These are phyloP conservation scores for Gymnosoma rotundatum DNA, from an alignment of 2,888 invertebrate species.

Conservation along the genomic window DNA sequence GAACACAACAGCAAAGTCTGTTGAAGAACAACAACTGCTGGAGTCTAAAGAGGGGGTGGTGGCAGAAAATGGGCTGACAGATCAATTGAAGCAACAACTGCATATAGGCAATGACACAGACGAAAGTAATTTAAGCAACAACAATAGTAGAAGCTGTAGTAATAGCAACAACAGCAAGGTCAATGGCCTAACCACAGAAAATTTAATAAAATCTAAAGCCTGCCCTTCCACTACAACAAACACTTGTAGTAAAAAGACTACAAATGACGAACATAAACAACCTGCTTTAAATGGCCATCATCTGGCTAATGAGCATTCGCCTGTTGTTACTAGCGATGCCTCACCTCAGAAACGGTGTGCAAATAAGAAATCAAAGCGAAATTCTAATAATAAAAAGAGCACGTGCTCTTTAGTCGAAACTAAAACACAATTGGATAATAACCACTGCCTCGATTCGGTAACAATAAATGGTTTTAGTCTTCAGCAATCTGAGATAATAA, in stretches of 20 bases:
- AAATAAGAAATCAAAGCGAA: slow-evolving; percentile 68
- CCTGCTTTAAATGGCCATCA: slow-evolving; percentile 67
- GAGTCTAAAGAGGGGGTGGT: slow-evolving; percentile 21
- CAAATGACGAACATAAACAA: slow-evolving; percentile 17
- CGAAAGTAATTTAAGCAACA: slow-evolving; percentile 31
- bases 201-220: slow-evolving; percentile 57
- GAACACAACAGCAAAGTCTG: slow-evolving; percentile 33
- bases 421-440: slow-evolving; percentile 47
- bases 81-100: slow-evolving; percentile 70
- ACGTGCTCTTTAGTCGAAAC: slow-evolving; percentile 16
- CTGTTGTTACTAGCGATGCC: slow-evolving; percentile 24
- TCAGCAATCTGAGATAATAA: slow-evolving; percentile 24
- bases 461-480: slow-evolving; percentile 64
- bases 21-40: slow-evolving; percentile 27
- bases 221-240: slow-evolving; percentile 38
- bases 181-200: slow-evolving; percentile 65
- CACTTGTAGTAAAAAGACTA: slow-evolving; percentile 12
- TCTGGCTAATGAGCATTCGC: neutral
- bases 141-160: slow-evolving; percentile 17
- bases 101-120: slow-evolving; percentile 48
- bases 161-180: slow-evolving; percentile 53
- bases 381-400: slow-evolving; percentile 67
- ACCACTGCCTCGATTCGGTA: slow-evolving; percentile 29
- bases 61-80: slow-evolving; percentile 62
- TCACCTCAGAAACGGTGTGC: slow-evolving; percentile 2